Evolutionary conservation across 2,888 invertebrate species (phyloP), one percentile per base, ranked within the genome.

Genomic region (Andrena minutula): DNA sequence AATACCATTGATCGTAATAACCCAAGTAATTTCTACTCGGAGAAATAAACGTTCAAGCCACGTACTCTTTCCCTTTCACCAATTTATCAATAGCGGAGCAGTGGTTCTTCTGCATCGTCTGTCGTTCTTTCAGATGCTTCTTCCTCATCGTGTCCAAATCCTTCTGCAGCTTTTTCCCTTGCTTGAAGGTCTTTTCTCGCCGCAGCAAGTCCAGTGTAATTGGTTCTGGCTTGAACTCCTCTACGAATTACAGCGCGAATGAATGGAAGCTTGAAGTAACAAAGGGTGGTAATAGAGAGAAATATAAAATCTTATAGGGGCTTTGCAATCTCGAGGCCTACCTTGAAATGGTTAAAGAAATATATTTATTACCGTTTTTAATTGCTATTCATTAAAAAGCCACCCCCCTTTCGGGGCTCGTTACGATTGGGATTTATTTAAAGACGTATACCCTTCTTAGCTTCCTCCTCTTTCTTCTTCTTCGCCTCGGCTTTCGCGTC

Each of bases 91-190:
- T 95, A 26, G 95, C 94, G 4, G 94, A 90, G 84, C 95, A 95
- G 88, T 96, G 95, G 82, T 93, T 94, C 84, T 95, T 96, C 90
- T 96, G 96, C 93, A 96, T 95, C 23, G 94, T 92, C 61, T 94
- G 94, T 61, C 95, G 92, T 85, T 96, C 96, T 89, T 96, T 96
- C 85, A 94, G 94, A 85, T 96, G 96, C 80, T 95, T 95, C 88
- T 96, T 96, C 85, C 94, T 95, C 93, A 96, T 90, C 7, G 95
- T 92, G 68, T 96, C 96, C 73, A 95, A 79, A 73, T 96, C 96
- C 88, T 96, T 96, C 83, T 95, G 94, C 77, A 96, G 95, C 86
- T 96, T 96, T 88, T 96, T 96, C 3, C 93, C 89, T 28, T 83
- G 56, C 41, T 90, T 87, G 89, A 95, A 96, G 26, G 94, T 92